A percentile compares a stretch with the other conserved stretches of the same genome.
These are phyloP conservation scores for Electrophaes corylata DNA, from an alignment of 2,888 invertebrate species.

Conservation along the genomic window DNA sequence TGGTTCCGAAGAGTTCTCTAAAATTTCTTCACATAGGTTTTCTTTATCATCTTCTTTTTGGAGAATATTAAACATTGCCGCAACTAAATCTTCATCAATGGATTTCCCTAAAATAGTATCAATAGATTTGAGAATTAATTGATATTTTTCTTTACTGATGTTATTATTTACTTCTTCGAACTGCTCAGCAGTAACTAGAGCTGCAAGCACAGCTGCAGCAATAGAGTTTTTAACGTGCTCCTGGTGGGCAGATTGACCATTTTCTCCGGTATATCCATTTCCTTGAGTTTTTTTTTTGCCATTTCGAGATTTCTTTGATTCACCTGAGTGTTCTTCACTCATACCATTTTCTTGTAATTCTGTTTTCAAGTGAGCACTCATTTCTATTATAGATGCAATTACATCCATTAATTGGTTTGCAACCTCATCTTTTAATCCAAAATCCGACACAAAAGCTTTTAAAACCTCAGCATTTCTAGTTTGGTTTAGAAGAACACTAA, in stretches of 20 bases:
- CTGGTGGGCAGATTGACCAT: constrained; percentile 68
- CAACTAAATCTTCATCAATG: constrained; percentile 75
- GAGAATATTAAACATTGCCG: constrained; percentile 77
- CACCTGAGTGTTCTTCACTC: constrained; percentile 51
- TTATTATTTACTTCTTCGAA: constrained; percentile 79
- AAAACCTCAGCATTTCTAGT: constrained; percentile 78
- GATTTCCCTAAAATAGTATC: constrained; percentile 78
- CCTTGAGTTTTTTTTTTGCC: constrained; percentile 60
- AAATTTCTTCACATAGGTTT: constrained; percentile 75
- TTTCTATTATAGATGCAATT: constrained; percentile 79
- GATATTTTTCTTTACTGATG: constrained; percentile 78
- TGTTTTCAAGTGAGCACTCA: constrained; percentile 77
- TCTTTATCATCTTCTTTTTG: constrained; percentile 81
- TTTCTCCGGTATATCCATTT: constrained; percentile 48
- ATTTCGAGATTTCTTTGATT: constrained; percentile 61
- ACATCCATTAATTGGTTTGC: constrained; percentile 81
- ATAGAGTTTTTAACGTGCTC: constrained; percentile 82
- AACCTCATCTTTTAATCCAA: constrained; percentile 79
- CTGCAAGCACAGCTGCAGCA: constrained; percentile 80
- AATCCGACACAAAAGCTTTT: constrained; percentile 78
- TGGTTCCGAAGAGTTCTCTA: constrained; percentile 80
- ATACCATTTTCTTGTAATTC: constrained; percentile 65
- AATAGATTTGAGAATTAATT: constrained; percentile 79
- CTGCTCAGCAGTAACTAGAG: constrained; percentile 79
- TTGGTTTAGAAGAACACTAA: constrained; percentile 82